Evolutionary conservation across 1,140 invertebrate species (phyloP).

Genomic region (Wiebesia pumilae): DNA sequence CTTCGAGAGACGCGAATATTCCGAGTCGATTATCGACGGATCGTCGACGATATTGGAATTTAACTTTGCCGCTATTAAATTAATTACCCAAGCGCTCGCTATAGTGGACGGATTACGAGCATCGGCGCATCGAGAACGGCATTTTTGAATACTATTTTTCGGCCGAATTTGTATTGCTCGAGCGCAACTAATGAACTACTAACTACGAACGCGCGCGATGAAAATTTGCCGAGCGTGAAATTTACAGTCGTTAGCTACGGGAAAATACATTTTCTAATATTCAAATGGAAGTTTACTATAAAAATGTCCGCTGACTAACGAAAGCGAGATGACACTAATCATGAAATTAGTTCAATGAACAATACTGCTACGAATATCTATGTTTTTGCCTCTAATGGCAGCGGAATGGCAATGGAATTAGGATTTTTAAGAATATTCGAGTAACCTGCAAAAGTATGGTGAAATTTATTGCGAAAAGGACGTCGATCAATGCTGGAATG

Average conservation of each 20-base stretch:
- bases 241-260: neutral
- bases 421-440: no score
- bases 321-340: neutral
- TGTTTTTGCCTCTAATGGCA: no score
- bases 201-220: no score
- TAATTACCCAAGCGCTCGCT: constrained; percentile 50
- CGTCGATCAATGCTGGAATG: neutral
- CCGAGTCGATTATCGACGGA: constrained; percentile 58
- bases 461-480: neutral
- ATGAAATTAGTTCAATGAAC: no score
- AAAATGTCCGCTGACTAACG: neutral
- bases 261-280: neutral
- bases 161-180: neutral
- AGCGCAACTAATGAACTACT: neutral
- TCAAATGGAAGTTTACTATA: neutral
- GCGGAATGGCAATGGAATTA: no score
- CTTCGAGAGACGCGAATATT: constrained; percentile 56
- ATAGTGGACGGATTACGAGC: neutral
- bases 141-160: neutral
- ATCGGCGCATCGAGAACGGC: neutral
- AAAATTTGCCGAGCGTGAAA: neutral
- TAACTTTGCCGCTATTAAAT: constrained; percentile 61
- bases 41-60: constrained; percentile 63
- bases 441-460: neutral
- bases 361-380: no score